Evolutionary conservation across 1,140 invertebrate species (phyloP).

Genomic region (Meloidogyne hapla): DNA sequence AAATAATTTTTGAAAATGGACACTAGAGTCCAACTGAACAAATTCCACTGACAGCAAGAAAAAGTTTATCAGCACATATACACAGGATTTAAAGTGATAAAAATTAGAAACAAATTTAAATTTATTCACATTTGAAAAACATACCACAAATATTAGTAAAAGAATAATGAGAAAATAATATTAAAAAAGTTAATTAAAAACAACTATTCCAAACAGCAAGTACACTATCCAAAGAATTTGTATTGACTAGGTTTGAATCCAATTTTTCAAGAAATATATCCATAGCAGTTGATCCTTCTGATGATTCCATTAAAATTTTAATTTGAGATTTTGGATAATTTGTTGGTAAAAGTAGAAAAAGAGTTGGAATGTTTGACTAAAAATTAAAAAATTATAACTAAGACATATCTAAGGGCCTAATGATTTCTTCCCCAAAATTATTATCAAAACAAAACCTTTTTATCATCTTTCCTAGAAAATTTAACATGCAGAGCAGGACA

Average conservation of each 20-base stretch:
- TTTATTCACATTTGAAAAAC: no score
- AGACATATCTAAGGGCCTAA: no score
- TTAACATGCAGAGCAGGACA: background rate
- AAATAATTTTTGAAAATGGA: no score
- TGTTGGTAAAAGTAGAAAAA: constrained; percentile 5
- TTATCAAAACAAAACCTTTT: background rate
- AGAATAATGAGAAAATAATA: background rate
- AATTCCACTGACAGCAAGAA: no score
- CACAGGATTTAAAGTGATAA: no score
- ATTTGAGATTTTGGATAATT: background rate
- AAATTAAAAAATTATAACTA: no score
- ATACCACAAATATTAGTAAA: no score
- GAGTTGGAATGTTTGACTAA: background rate
- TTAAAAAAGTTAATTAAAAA: background rate
- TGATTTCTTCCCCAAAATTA: no score
- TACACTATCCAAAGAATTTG: constrained; percentile 6
- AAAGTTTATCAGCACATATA: no score
- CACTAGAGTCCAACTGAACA: no score
- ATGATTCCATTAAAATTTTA: background rate
- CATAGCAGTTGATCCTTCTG: background rate
- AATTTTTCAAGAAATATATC: constrained; percentile 10
- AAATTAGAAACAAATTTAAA: no score
- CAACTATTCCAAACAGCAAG: constrained; percentile 10
- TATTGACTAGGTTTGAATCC: constrained; percentile 18
- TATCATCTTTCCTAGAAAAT: background rate